These are phyloP conservation scores for Saccostrea echinata DNA, from an alignment of 1,140 invertebrate species.

Conservation along the genomic window DNA sequence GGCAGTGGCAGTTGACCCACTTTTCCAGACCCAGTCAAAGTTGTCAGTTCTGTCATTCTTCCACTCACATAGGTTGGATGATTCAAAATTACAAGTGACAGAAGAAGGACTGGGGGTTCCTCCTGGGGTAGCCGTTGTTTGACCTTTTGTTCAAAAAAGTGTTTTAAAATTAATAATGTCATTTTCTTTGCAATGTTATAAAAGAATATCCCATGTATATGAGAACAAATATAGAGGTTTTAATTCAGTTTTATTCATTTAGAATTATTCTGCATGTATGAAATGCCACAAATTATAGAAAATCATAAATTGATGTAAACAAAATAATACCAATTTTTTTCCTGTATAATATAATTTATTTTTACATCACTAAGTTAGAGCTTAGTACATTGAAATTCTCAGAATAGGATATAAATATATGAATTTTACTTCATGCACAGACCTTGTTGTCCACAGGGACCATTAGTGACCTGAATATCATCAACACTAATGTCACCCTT, in stretches of 20 bases:
- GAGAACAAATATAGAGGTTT: background rate
- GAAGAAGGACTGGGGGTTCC: background rate
- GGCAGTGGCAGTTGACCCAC: conserved; percentile 58
- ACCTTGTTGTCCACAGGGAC: conserved; percentile 48
- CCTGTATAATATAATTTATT: too few relatives aligned
- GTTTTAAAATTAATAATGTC: too few relatives aligned
- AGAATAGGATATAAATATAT: background rate
- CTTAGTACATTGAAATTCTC: background rate
- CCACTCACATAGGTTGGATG: conserved; percentile 72
- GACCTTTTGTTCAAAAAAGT: background rate
- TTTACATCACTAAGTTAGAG: too few relatives aligned
- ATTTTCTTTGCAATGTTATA: background rate
- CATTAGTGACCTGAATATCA: conserved; percentile 61
- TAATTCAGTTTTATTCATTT: background rate
- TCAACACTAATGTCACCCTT: conserved; percentile 67
- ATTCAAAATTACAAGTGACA: conserved; percentile 75
- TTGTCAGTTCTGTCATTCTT: conserved; percentile 69
- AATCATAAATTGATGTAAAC: too few relatives aligned
- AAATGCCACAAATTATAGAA: too few relatives aligned
- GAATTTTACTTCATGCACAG: background rate
- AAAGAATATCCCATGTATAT: background rate
- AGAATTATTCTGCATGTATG: too few relatives aligned
- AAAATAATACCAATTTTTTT: too few relatives aligned
- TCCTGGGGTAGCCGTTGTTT: background rate
- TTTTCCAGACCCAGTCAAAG: conserved; percentile 72